phyloP scores from a whole-genome alignment of 2,888 invertebrate species.

The Thelaira solivaga region DNA sequence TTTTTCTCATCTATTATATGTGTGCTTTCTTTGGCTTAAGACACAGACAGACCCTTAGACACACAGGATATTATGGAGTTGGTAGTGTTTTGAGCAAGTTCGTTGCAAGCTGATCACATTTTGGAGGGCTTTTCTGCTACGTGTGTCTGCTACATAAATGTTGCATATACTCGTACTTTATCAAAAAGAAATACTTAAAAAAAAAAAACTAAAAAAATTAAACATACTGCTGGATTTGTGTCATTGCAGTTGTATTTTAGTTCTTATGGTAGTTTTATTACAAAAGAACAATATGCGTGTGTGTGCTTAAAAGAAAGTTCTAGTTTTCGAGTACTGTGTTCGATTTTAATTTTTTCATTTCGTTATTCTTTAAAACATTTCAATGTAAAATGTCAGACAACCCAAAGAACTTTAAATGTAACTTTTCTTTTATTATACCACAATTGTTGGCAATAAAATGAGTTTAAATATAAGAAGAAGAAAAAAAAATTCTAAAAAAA shows the following conservation, averaged over 20 bases:
- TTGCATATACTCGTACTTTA: not conserved
- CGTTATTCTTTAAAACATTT: slow-evolving; percentile 34
- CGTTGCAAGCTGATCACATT: slow-evolving; percentile 31
- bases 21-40: no score
- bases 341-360: slow-evolving; percentile 27
- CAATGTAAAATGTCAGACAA: slow-evolving; percentile 54
- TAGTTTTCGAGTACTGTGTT: slow-evolving; percentile 33
- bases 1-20: not conserved
- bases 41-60: no score
- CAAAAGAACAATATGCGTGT: slow-evolving; percentile 8
- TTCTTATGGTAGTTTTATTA: slow-evolving; percentile 54
- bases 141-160: slow-evolving; percentile 41
- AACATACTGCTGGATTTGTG: slow-evolving; percentile 58
- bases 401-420: slow-evolving; percentile 54
- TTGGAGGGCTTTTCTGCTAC: not conserved
- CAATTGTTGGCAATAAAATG: slow-evolving; percentile 61
- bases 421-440: slow-evolving; percentile 55
- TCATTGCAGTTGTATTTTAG: slow-evolving; percentile 53
- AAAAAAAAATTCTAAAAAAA: slow-evolving; percentile 3
- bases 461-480: slow-evolving; percentile 39
- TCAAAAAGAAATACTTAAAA: not conserved
- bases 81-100: slow-evolving; percentile 27
- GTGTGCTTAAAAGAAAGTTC: slow-evolving; percentile 19
- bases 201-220: slow-evolving; percentile 24
- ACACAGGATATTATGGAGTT: not conserved